Conservation (phyloP, 1,140 invertebrate species). For the Macrotrachela quadricornifera region DNA sequence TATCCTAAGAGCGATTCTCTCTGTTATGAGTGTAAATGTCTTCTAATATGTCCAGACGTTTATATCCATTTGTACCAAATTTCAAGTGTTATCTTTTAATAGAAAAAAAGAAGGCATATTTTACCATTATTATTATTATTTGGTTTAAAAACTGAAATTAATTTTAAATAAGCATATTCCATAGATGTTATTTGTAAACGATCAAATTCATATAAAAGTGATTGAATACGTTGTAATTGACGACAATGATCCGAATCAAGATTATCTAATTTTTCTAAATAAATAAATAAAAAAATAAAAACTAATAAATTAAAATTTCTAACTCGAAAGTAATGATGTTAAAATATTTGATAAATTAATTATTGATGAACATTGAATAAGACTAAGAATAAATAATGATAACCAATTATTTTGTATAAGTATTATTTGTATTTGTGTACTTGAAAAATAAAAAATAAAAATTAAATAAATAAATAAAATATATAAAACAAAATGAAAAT, state of each 20-base stretch:
- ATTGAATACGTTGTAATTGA: slow-evolving; percentile 1
- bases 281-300: too few species aligned
- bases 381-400: slow-evolving; percentile 1
- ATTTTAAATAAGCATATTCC: slow-evolving; percentile 7
- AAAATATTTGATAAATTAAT: too few species aligned
- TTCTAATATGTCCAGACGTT: neutral
- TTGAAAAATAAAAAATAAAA: neutral
- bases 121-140: neutral
- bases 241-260: too few species aligned
- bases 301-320: too few species aligned
- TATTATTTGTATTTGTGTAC: slow-evolving; percentile 5
- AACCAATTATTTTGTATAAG: slow-evolving; percentile 9
- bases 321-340: too few species aligned
- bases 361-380: neutral
- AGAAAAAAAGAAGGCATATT: neutral
- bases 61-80: neutral
- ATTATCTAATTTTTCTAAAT: too few species aligned
- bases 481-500: neutral
- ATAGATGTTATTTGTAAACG: neutral
- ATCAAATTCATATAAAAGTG: slow-evolving; percentile 3
- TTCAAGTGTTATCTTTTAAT: neutral
- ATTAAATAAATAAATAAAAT: neutral
- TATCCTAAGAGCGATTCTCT: too few species aligned
- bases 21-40: neutral
- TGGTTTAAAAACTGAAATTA: slow-evolving; percentile 3